Evolutionary conservation across 53 echinoderm and acorn worm species (phyloP), one percentile per base, ranked within the genome.

Genomic region (Holothuria scabra): DNA sequence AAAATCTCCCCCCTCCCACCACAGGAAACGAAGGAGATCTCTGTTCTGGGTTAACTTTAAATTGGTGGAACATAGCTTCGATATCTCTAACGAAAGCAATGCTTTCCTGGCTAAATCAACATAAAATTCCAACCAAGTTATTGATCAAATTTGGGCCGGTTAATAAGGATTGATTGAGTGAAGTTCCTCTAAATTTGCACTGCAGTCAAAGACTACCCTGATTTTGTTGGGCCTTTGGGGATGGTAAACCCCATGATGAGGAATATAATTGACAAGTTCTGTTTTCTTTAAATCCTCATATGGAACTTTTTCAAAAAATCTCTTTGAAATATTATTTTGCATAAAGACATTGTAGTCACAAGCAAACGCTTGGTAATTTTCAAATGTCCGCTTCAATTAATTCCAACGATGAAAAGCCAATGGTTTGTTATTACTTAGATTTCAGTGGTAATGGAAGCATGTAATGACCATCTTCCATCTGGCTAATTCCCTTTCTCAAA

Each of bases 1-100:
- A 46, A 33, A 82, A 58, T 91, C 65, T 37, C 85, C 91, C 57
- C 70, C 80, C 34, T 80, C 63, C 93, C 93, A 90, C 93, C 93
- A 90, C 37, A 93, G 81, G 38, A 87, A 93, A 38, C 90, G 69
- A 25, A 93, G 82, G 64, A 84, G 41, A 60, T 80, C 87, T 80
- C n/a, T n/a, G n/a, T n/a, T n/a, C n/a, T n/a, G n/a, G n/a, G n/a
- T n/a, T n/a, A n/a, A n/a, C n/a, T n/a, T n/a, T n/a, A n/a, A n/a
- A n/a, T n/a, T n/a, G n/a, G n/a, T n/a, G n/a, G n/a, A n/a, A n/a
- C n/a, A n/a, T 87, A 19, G 21, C 81, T 34, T 84, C 28, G 8
- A 84, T 56, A 58, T 88, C 84, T 34, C 84, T 55, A 1, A 46
- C 35, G 32, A 88, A 74, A 41, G 88, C 88, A 34, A 88, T 33